Evolutionary conservation across 64 coral and sea anemone genomes (phyloP).

Genomic region (Stichodactyla mertensii): DNA sequence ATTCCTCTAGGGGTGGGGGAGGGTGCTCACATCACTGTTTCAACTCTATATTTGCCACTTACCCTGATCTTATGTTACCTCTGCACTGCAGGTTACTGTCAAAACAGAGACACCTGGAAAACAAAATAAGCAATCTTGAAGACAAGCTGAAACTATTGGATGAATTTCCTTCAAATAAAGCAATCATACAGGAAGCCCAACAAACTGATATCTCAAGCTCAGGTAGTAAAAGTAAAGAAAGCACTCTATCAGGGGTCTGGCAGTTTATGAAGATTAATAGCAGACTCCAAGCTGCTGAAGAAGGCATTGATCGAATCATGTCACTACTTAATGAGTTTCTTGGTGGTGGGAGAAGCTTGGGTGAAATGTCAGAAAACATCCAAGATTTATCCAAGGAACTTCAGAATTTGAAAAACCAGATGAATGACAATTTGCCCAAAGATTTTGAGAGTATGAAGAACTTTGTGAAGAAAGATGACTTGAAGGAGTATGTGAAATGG

Average conservation of each 20-base stretch:
- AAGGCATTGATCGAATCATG: slow-evolving; percentile 82
- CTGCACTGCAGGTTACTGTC: slow-evolving; percentile 21
- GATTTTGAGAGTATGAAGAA: slow-evolving; percentile 14
- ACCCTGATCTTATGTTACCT: background rate
- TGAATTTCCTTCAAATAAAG: slow-evolving; percentile 58
- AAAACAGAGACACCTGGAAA: slow-evolving; percentile 51
- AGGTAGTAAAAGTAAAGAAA: background rate
- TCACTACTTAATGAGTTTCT: slow-evolving; percentile 77
- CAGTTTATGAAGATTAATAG: slow-evolving; percentile 91
- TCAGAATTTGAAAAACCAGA: slow-evolving; percentile 45
- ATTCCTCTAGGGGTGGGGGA: too few relatives aligned
- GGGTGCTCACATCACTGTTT: too few relatives aligned
- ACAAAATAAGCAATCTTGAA: slow-evolving; percentile 64
- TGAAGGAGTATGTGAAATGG: slow-evolving; percentile 76
- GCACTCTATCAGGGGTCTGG: slow-evolving; percentile 51
- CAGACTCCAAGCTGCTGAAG: slow-evolving; percentile 70
- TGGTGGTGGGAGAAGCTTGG: slow-evolving; percentile 30
- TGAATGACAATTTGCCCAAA: background rate
- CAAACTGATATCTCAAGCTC: slow-evolving; percentile 9
- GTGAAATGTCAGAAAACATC: slow-evolving; percentile 51
- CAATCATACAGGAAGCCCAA: slow-evolving; percentile 66
- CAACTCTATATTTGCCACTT: background rate
- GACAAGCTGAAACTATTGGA: slow-evolving; percentile 73
- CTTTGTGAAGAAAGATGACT: slow-evolving; percentile 65
- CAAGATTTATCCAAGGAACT: slow-evolving; percentile 62